Conservation (phyloP, 2,888 invertebrate genomes). For the Conus canariensis region DNA sequence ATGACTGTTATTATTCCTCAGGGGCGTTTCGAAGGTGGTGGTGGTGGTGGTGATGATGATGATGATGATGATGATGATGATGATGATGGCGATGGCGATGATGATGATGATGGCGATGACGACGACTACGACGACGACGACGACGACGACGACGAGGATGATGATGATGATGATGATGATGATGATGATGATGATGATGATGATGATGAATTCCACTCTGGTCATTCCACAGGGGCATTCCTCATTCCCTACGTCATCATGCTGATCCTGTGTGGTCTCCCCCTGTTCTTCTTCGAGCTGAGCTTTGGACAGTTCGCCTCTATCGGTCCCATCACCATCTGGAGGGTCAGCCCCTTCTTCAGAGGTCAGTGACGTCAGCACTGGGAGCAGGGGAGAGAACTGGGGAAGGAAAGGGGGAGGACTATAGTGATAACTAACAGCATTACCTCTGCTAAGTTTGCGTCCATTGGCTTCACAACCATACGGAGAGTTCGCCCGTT, state of each 20-base stretch:
- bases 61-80: neutral
- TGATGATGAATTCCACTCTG: neutral
- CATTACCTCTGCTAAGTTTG: too few relatives aligned
- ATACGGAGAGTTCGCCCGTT: too few relatives aligned
- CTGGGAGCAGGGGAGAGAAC: neutral
- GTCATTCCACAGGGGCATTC: slow-evolving; percentile 56
- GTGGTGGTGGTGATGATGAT: neutral
- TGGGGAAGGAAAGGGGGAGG: neutral
- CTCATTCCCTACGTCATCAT: slow-evolving; percentile 62
- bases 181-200: neutral
- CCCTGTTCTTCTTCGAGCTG: slow-evolving; percentile 63
- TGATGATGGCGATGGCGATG: neutral
- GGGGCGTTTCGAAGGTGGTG: neutral
- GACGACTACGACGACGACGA: neutral
- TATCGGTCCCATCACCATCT: slow-evolving; percentile 61
- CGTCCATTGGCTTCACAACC: too few relatives aligned
- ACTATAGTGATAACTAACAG: too few relatives aligned
- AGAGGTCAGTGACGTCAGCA: slow-evolving; percentile 50
- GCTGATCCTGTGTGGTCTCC: slow-evolving; percentile 58
- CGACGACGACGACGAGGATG: neutral
- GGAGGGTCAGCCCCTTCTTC: slow-evolving; percentile 61
- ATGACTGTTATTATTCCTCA: neutral
- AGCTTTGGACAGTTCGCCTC: slow-evolving; percentile 65
- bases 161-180: neutral
- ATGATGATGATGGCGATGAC: neutral